Percentiles rank a stretch among this genome's conserved stretches.
These are phyloP conservation scores for Cervus canadensis DNA, from an alignment of 2,113 vertebrate species.

Conservation along the genomic window DNA sequence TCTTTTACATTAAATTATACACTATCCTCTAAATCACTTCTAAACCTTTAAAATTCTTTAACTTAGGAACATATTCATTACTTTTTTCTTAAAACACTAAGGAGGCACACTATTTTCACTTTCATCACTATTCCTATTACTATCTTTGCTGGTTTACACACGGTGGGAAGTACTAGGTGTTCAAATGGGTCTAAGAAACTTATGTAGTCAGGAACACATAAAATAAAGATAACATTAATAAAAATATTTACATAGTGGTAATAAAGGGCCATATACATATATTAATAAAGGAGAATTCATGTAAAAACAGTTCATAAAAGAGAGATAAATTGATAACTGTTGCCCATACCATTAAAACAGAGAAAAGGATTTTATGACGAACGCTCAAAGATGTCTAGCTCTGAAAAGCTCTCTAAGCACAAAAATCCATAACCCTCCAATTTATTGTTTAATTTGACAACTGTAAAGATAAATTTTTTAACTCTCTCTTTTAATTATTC, in stretches of 20 bases:
- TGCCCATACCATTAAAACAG: neutral
- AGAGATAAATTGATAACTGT: neutral
- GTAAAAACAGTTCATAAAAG: neutral
- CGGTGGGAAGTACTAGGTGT: neutral
- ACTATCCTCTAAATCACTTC: neutral
- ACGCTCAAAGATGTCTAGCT: neutral
- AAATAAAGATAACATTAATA: neutral
- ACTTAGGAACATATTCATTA: neutral
- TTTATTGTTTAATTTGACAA: conserved; percentile 27
- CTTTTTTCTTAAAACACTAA: neutral
- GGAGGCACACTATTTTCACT: neutral
- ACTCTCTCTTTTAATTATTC: conserved; percentile 40
- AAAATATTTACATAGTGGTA: neutral
- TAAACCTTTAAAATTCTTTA: neutral
- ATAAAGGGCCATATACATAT: neutral
- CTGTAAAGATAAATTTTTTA: conserved; percentile 32
- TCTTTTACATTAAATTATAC: neutral
- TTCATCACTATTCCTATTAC: neutral
- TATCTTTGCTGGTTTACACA: neutral
- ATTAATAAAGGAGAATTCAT: neutral
- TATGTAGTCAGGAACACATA: neutral
- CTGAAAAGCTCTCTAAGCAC: neutral
- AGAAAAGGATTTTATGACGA: neutral
- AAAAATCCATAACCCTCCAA: neutral
- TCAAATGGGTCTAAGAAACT: neutral